Evolutionary conservation across 2,888 invertebrate genomes (phyloP).

Genomic region (Merodon equestris): DNA sequence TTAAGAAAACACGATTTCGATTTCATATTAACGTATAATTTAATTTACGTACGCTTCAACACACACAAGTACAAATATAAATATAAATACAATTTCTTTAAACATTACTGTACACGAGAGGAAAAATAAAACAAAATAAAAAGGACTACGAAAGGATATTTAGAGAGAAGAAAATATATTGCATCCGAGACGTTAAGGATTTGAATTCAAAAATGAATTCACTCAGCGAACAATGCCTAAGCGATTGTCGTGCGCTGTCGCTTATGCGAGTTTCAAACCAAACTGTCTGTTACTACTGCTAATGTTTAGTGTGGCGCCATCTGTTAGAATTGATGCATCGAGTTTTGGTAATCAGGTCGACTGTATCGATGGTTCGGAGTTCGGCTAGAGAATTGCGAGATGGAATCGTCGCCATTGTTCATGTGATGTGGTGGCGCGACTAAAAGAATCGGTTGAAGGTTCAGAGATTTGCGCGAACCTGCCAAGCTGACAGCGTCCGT

Average conservation of each 20-base stretch:
- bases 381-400: slow-evolving; percentile 88
- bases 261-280: slow-evolving; percentile 60
- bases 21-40: slow-evolving; percentile 37
- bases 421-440: slow-evolving; percentile 79
- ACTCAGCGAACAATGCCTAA: slow-evolving; percentile 40
- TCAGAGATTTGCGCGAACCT: slow-evolving; percentile 91
- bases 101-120: slow-evolving; percentile 66
- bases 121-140: no score
- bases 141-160: slow-evolving; percentile 8
- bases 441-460: slow-evolving; percentile 91
- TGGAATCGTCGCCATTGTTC: slow-evolving; percentile 84
- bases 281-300: neutral
- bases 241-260: slow-evolving; percentile 26
- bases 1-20: no score
- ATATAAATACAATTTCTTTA: slow-evolving; percentile 58
- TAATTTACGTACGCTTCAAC: slow-evolving; percentile 42
- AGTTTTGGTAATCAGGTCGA: slow-evolving; percentile 82
- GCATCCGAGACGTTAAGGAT: slow-evolving; percentile 21
- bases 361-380: slow-evolving; percentile 82
- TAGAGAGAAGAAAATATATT: slow-evolving; percentile 17
- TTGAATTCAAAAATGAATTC: slow-evolving; percentile 63
- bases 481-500: slow-evolving; percentile 91
- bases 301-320: slow-evolving; percentile 18
- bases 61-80: slow-evolving; percentile 38
- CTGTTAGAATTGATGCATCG: slow-evolving; percentile 85